phyloP scores from a whole-genome alignment of 2,797 vertebrate species.

The Hybognathus amarus region DNA sequence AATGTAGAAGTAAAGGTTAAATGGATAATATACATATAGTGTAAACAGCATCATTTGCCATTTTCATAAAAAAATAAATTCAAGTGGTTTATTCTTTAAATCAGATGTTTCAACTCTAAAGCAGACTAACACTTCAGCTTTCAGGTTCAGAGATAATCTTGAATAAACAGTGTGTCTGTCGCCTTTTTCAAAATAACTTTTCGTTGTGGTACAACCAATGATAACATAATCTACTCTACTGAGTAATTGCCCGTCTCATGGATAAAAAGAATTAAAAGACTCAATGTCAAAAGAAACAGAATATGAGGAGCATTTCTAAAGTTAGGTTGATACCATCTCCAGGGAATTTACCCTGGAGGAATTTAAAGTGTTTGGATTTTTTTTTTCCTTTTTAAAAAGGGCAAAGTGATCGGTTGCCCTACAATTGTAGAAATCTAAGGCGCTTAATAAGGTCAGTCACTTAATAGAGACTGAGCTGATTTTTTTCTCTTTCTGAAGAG shows the following conservation, averaged over 20 bases:
- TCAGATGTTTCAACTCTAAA: neutral
- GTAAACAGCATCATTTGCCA: conserved; percentile 8
- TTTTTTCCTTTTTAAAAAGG: conserved; percentile 46
- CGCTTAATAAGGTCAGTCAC: conserved; percentile 59
- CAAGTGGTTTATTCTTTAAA: neutral
- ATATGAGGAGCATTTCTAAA: conserved; percentile 58
- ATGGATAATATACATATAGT: neutral
- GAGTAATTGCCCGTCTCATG: conserved; percentile 45
- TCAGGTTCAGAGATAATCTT: conserved; percentile 35
- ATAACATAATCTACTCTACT: conserved; percentile 35
- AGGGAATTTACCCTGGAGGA: conserved; percentile 45
- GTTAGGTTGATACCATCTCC: conserved; percentile 57
- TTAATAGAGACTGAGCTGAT: conserved; percentile 45
- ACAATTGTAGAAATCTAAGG: conserved; percentile 56
- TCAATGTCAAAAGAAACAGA: conserved; percentile 52
- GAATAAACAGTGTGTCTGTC: conserved; percentile 23
- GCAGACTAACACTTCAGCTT: conserved; percentile 20
- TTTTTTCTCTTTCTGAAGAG: conserved; percentile 22
- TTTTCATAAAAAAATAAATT: neutral
- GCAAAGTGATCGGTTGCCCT: conserved; percentile 57
- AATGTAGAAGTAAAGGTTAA: neutral
- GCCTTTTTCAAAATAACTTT: conserved; percentile 22
- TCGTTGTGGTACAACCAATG: conserved; percentile 36
- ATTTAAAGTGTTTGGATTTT: conserved; percentile 48
- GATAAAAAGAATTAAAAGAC: conserved; percentile 52